Percentiles rank a stretch among this genome's conserved stretches.
phyloP scores from a whole-genome alignment of 2,113 vertebrate genomes.

The Donacobius atricapilla region DNA sequence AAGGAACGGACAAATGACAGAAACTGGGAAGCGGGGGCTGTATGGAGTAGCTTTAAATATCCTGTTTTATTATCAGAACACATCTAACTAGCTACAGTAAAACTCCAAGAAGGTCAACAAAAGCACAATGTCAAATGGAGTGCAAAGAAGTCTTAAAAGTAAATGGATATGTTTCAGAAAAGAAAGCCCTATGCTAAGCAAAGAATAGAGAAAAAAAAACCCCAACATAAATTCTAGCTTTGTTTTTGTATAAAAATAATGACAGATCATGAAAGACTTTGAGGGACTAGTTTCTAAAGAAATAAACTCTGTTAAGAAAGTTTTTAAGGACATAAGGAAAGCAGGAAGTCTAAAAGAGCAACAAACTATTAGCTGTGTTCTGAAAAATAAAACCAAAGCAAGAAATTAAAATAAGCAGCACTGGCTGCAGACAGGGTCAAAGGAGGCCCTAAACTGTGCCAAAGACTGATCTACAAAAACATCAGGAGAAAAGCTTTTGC shows the following conservation, averaged over 20 bases:
- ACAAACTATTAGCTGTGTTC: not conserved
- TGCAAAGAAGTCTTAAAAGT: not conserved
- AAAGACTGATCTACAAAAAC: not conserved
- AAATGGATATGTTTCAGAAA: not conserved
- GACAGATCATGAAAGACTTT: not conserved
- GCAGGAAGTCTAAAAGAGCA: not conserved
- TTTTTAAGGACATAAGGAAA: not conserved
- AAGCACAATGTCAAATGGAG: not conserved
- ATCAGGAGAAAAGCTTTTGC: not conserved
- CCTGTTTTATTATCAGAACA: not conserved
- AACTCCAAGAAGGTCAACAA: not conserved
- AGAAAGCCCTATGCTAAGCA: not conserved
- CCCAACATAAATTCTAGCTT: not conserved
- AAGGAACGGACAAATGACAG: not conserved
- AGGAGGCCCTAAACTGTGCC: not conserved
- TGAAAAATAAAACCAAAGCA: not conserved
- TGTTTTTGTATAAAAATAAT: not conserved
- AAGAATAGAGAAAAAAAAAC: not conserved
- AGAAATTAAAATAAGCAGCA: not conserved
- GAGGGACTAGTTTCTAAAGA: not conserved
- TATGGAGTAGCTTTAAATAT: not conserved
- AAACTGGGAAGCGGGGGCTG: rapidly evolving
- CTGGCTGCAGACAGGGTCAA: not conserved
- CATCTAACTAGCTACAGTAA: not conserved
- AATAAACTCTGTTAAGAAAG: not conserved